phyloP scores from a whole-genome alignment of 1,140 invertebrate genomes.

The Sipha flava region DNA sequence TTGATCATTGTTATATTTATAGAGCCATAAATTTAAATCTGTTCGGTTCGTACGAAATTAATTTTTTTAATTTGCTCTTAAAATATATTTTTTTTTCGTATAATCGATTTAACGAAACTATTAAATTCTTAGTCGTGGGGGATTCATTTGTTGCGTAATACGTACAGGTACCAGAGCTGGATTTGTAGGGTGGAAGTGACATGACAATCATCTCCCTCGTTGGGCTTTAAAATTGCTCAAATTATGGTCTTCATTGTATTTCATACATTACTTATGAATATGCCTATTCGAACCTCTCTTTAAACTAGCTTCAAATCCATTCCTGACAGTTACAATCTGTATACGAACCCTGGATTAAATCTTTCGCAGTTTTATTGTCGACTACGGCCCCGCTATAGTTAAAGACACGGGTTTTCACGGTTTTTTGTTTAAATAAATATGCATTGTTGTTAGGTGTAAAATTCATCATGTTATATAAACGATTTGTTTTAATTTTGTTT shows the following conservation, averaged over 20 bases:
- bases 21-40: not conserved
- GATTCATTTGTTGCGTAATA: not conserved
- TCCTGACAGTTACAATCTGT: too few relatives aligned
- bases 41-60: not conserved
- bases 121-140: not conserved
- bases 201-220: too few relatives aligned
- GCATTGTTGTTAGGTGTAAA: too few relatives aligned
- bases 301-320: too few relatives aligned
- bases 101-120: conserved; percentile 3
- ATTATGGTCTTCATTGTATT: too few relatives aligned
- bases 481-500: not conserved
- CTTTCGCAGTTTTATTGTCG: not conserved
- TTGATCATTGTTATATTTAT: too few relatives aligned
- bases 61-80: not conserved
- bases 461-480: not conserved
- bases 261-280: too few relatives aligned
- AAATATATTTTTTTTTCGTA: not conserved
- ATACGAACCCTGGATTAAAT: too few relatives aligned
- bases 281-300: too few relatives aligned
- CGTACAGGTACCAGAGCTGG: too few relatives aligned
- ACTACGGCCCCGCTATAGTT: not conserved
- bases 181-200: too few relatives aligned
- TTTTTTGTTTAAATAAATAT: not conserved
- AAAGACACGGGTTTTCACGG: not conserved
- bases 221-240: too few relatives aligned